Conservation (phyloP, 2,888 invertebrate species). For the Pristionchus exspectatus region DNA sequence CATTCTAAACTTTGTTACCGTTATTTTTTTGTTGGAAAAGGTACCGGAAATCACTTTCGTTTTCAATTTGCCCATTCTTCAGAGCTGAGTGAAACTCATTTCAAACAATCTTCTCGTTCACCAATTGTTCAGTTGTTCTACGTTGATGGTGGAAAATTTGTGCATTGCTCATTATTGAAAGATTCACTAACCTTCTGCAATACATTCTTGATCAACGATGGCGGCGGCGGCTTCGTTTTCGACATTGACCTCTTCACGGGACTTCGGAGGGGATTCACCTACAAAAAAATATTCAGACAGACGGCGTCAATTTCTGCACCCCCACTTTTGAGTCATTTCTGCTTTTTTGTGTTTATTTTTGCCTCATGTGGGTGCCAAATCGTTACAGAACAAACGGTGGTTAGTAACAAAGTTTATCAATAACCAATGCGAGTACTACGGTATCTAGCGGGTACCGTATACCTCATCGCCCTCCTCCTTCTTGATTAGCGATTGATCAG, state of each 20-base stretch:
- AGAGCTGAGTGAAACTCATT: neutral
- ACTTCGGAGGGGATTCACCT: constrained; percentile 37
- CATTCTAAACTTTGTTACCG: no score
- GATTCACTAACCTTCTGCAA: constrained; percentile 43
- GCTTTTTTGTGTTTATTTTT: no score
- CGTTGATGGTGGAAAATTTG: no score
- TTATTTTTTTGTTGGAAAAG: no score
- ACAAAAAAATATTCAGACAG: neutral
- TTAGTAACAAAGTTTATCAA: neutral
- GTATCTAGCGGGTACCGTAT: constrained; percentile 15
- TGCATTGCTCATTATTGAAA: no score
- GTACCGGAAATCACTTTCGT: no score
- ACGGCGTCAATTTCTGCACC: neutral
- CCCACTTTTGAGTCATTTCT: no score
- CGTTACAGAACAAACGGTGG: no score
- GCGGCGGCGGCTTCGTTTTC: neutral
- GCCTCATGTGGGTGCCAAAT: no score
- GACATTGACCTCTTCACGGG: constrained; percentile 32
- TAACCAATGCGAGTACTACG: neutral
- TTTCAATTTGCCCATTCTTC: neutral
- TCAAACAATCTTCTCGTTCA: neutral
- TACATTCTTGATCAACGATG: constrained; percentile 35
- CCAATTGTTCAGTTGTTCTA: no score
- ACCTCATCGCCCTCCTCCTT: constrained; percentile 50
- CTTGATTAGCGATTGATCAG: constrained; percentile 13